These are phyloP conservation scores for Eupithecia tripunctaria DNA, from an alignment of 2,888 invertebrate genomes.

Conservation along the genomic window DNA sequence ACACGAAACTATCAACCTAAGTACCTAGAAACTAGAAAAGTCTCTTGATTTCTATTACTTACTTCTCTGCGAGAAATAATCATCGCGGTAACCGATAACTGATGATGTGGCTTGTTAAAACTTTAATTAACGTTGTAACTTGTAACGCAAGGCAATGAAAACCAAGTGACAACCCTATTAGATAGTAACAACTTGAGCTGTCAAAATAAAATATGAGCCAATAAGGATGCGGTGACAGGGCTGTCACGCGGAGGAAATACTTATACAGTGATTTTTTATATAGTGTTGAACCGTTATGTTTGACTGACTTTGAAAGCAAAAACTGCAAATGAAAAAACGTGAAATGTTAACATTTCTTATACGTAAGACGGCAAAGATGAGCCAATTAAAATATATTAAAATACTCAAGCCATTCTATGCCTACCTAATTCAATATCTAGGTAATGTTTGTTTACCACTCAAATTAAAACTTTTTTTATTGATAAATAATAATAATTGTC, in stretches of 20 bases:
- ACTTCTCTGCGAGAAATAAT: neutral
- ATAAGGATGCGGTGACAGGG: constrained; percentile 78
- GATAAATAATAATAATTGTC: neutral
- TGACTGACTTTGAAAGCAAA: neutral
- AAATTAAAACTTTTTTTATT: neutral
- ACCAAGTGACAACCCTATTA: constrained; percentile 60
- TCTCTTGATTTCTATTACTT: neutral
- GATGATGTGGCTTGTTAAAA: constrained; percentile 22
- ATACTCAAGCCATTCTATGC: neutral
- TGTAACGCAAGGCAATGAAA: constrained; percentile 23
- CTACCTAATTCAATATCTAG: too few relatives aligned
- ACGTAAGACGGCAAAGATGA: neutral
- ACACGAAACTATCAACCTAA: too few relatives aligned
- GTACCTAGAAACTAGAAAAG: neutral
- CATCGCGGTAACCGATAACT: constrained; percentile 3
- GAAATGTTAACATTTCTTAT: neutral
- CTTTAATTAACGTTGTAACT: constrained; percentile 17
- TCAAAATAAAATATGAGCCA: constrained; percentile 83
- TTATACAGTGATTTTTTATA: constrained; percentile 59
- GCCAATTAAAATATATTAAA: too few relatives aligned
- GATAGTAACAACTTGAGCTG: constrained; percentile 65
- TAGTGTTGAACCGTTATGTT: neutral
- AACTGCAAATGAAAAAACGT: neutral
- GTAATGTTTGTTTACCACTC: too few relatives aligned
- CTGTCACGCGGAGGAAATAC: constrained; percentile 75